Base-by-base conservation (phyloP, 2,797 vertebrate species). In the Neoniphon sammara region DNA sequence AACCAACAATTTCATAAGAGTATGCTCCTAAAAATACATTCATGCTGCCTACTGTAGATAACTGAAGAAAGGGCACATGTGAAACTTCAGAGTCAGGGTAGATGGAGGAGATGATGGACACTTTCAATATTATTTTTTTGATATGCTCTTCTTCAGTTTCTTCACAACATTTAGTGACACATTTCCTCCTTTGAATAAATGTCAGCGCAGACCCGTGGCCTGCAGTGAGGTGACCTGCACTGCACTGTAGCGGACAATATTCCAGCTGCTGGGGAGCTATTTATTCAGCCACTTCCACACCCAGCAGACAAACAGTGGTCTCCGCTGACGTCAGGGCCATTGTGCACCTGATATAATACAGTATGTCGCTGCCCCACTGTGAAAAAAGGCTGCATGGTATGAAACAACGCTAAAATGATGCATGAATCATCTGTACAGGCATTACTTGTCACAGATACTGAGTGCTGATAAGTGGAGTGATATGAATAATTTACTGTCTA, bases 271-370 rank as follows among this genome's bases (percentile, higher is more conserved):
- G 23, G 25, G 15, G 9, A 57, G 25, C 31, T 87, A 75, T 86
- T 79, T 87, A 78, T 85, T 77, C 66, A 83, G 59, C 27, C 65
- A 54, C 53, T 70, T 85, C 75, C 78, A 85, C 85, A 71, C 91
- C 89, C 89, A 71, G 46, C 54, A 79, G 77, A 78, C 81, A 88
- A 87, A 90, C 77, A 83, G 49, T 7, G 50, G 27, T 55, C 75
- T 47, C 2, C 44, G 3, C 23, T 77, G 66, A 80, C 53, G n/a
- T 82, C 84, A 79, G 18, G 0, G 53, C 55, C 17, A 23, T 66
- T 80, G 61, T 58, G 47, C 71, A 82, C 52, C 52, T 77, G 69
- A 49, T 34, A 66, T n/a, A 60, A 72, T 27, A 49, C 61, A 71
- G 56, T 12, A 39, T 61, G 56, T 66, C 36, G 67, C 21, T 63